These are phyloP conservation scores for Heliconius hortense DNA, from an alignment of 2,888 invertebrate species.

Conservation along the genomic window DNA sequence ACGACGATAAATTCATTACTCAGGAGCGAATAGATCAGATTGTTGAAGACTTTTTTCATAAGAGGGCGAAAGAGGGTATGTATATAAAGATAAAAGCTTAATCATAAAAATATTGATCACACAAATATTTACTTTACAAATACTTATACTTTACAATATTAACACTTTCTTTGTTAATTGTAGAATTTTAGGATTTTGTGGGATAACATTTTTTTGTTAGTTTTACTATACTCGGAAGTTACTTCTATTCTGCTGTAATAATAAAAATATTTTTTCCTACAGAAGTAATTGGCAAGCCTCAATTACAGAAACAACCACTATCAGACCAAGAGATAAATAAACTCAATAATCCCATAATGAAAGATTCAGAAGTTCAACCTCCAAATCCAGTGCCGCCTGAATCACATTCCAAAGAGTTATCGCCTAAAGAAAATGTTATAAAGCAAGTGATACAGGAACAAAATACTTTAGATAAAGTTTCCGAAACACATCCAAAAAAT, in stretches of 20 bases:
- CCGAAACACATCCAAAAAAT: slow-evolving; percentile 66
- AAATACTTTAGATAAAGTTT: slow-evolving; percentile 52
- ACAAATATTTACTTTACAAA: background rate
- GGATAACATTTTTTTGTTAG: background rate
- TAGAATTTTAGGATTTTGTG: too few species aligned
- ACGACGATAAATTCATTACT: slow-evolving; percentile 67
- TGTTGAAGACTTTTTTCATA: slow-evolving; percentile 73
- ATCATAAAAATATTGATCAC: background rate
- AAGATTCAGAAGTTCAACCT: slow-evolving; percentile 73
- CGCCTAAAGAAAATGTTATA: slow-evolving; percentile 59
- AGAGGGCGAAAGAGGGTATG: slow-evolving; percentile 60
- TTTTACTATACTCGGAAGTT: background rate
- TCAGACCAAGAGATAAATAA: slow-evolving; percentile 45
- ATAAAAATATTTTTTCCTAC: slow-evolving; percentile 43
- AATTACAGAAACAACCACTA: slow-evolving; percentile 46
- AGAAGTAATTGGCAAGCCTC: slow-evolving; percentile 54
- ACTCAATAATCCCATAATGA: slow-evolving; percentile 50
- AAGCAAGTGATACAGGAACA: slow-evolving; percentile 56
- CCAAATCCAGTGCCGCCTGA: slow-evolving; percentile 77
- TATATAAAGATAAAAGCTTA: background rate
- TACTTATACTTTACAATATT: too few species aligned
- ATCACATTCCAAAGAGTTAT: slow-evolving; percentile 70
- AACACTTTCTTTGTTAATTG: background rate
- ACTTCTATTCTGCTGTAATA: background rate
- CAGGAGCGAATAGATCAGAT: slow-evolving; percentile 71